Base-by-base conservation (phyloP, 2,888 invertebrate species). In the Cabera pusaria region DNA sequence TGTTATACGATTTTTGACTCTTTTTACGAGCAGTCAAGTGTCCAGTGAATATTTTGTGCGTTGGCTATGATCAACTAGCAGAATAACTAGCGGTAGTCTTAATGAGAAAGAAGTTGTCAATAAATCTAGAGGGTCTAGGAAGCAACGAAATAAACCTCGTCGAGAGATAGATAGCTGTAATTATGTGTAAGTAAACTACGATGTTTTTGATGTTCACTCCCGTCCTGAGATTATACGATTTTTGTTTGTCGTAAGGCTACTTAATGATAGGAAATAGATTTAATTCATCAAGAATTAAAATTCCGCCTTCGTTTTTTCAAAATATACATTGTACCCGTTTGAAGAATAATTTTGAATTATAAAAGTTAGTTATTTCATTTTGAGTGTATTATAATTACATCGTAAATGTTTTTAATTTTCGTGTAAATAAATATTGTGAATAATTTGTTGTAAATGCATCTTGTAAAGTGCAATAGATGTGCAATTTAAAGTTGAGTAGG, bases 401-500 rank as follows among this genome's bases (percentile, higher is more conserved):
- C 8, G 22, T 10, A 14, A 6, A 12, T 32, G 2, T 21, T 36
- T 38, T 16, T n/a, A 18, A 20, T 43, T 38, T 34, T 42, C 24
- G 31, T 76, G 70, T 79, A 79, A 75, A 80, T 86, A 84, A 60
- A 64, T 66, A 61, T 37, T 86, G 86, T 87, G 80, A 84, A 87
- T 85, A 82, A 68, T 68, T 83, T 84, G 83, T 87, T 88, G 85
- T 88, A 87, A 83, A 83, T 83, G 84, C 82, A 80, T 82, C 81
- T 83, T 86, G 81, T 85, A 84, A 86, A 86, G 85, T 84, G 85
- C 83, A 83, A 82, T 85, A 85, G 85, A 79, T 74, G 85, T 85
- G 86, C 81, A 84, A 83, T 83, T 81, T 73, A 64, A 74, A 76
- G 85, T 85, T 85, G 81, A 81, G 81, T 88, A 88, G 85, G 74